Evolutionary conservation across 1,140 invertebrate species (phyloP).

Genomic region (Rhagoletis zephyria): DNA sequence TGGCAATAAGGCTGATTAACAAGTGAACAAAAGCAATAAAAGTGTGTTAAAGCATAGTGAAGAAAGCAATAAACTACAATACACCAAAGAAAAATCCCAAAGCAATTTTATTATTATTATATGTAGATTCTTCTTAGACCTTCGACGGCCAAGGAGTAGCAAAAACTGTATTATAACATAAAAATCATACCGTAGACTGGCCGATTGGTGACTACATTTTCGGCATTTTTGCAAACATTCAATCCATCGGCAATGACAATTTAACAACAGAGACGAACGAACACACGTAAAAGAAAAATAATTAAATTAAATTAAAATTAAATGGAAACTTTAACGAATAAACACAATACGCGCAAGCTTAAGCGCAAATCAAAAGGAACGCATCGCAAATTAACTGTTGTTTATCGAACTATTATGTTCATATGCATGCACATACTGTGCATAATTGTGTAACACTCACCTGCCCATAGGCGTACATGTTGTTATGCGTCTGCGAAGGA

Average conservation of each 20-base stretch:
- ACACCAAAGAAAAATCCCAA: conserved; percentile 4
- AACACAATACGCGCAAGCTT: neutral
- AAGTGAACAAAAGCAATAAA: conserved; percentile 53
- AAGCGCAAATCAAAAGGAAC: neutral
- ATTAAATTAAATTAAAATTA: conserved; percentile 59
- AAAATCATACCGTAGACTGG: conserved; percentile 66
- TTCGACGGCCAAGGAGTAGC: neutral
- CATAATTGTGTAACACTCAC: conserved; percentile 75
- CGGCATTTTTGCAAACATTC: conserved; percentile 43
- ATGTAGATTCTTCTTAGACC: neutral
- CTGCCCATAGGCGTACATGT: conserved; percentile 92
- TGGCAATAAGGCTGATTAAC: neutral
- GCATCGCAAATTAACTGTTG: neutral
- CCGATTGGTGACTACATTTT: conserved; percentile 68
- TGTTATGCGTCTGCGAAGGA: conserved; percentile 99
- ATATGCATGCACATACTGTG: neutral
- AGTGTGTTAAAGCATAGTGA: conserved; percentile 47
- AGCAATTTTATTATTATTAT: neutral
- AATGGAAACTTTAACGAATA: conserved; percentile 58
- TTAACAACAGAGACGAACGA: conserved; percentile 53
- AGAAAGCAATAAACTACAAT: neutral
- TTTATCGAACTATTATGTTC: neutral
- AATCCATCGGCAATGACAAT: conserved; percentile 31
- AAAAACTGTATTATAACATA: conserved; percentile 5
- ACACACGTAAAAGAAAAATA: conserved; percentile 58